phyloP scores from a whole-genome alignment of 1,140 invertebrate species.

The Pararge aegeria region DNA sequence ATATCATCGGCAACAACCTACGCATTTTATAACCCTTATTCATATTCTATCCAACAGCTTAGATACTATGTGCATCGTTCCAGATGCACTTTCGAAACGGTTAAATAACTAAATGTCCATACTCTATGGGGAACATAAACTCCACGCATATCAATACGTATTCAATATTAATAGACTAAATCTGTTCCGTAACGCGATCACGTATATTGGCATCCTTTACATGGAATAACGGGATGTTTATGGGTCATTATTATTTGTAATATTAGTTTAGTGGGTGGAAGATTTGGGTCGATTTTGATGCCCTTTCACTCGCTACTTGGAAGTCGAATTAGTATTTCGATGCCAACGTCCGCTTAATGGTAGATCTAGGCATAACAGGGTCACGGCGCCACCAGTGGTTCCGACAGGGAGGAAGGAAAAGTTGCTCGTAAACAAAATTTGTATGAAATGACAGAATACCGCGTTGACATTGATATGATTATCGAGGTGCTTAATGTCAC shows the following conservation, averaged over 20 bases:
- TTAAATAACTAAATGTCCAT: conserved; percentile 32
- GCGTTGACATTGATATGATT: too few species aligned
- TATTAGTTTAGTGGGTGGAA: conserved; percentile 28
- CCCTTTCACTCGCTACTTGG: conserved; percentile 34
- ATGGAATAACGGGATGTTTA: conserved; percentile 29
- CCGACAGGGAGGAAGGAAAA: too few species aligned
- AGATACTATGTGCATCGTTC: conserved; percentile 20
- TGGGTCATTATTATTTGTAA: conserved; percentile 28
- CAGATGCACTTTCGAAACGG: conserved; percentile 32
- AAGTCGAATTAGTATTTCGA: conserved; percentile 9
- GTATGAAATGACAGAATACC: too few species aligned
- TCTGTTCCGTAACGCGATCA: conserved; percentile 28
- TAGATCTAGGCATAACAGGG: too few species aligned
- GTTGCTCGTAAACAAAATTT: too few species aligned
- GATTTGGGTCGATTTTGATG: conserved; percentile 21
- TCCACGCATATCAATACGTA: conserved; percentile 27
- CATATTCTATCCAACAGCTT: conserved; percentile 21
- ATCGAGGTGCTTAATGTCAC: too few species aligned
- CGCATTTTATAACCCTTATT: conserved; percentile 22
- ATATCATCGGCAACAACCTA: conserved; percentile 11
- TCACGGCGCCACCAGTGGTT: too few species aligned
- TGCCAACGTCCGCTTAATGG: not conserved
- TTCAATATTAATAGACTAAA: conserved; percentile 34
- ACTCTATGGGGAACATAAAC: conserved; percentile 31
- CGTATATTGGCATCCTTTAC: conserved; percentile 34